Evolutionary conservation across 2,888 invertebrate species (phyloP), one percentile per base, ranked within the genome.

Genomic region (Penaeus monodon): DNA sequence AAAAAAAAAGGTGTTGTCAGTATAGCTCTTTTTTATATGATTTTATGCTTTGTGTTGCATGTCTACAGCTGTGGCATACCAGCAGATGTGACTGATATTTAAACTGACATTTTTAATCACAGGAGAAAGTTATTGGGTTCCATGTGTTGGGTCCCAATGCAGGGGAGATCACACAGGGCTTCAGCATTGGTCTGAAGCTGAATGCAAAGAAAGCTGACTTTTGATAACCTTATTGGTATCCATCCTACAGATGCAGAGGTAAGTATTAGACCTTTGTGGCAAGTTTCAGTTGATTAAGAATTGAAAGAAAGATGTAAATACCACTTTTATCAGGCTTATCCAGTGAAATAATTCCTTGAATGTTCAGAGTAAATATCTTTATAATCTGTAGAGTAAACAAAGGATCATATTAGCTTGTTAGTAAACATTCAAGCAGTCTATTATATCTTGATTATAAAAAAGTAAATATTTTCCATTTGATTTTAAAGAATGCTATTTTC

Each of bases 121-220:
- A 93, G 92, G 92, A 93, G 88, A 91, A 91, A 87, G 93, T 94
- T n/a, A 90, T 95, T 66, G 94, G 94, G 0, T 92, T 94, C 88
- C 94, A 94, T 91, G 92, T 94, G 76, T 90, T 94, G 12, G 93
- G 94, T 8, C 94, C 94, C 1, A 94, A 94, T 92, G 94, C 95
- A 74, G 94, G 94, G 2, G 95, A 95, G 91, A 92, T 95, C 33
- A 94, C 94, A 85, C 94, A 94, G 91, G 95, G 95, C 27, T 95
- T 93, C 91, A 94, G 94, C 70, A 92, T 94, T 22, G 94, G 93
- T 3, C 91, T 95, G 89, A 93, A 93, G 91, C 91, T 93, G 85
- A 93, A 93, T 24, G 93, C 94, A 17, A 94, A 92, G 17, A 94
- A 94, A 91, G 91, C 92, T 8, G 94, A 94, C 91, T 94, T 94